A percentile compares a stretch with the other conserved stretches of the same genome.
Evolutionary conservation across 2,113 vertebrate genomes (phyloP).

Genomic region (Himantopus leucocephalus): DNA sequence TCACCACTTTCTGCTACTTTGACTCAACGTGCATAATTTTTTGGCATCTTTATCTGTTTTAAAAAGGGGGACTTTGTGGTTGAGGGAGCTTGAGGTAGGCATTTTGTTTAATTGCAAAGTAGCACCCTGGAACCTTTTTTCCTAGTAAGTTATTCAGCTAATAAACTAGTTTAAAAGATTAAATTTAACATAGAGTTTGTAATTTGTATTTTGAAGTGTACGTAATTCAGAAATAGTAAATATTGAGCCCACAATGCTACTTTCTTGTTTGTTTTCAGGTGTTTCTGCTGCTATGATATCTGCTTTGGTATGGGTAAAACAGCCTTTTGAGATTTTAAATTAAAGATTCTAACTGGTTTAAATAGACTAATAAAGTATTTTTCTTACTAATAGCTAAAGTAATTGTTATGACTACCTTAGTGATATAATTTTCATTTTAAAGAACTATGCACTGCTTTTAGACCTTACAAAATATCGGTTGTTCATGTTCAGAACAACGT

Average conservation of each 20-base stretch:
- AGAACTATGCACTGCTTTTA: conserved; percentile 2
- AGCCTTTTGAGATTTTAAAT: background rate
- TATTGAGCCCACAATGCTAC: background rate
- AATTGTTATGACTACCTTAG: conserved; percentile 18
- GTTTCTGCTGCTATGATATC: background rate
- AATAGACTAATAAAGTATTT: background rate
- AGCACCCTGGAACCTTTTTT: background rate
- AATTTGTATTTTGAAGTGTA: background rate
- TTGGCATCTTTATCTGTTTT: background rate
- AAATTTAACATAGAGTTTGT: background rate
- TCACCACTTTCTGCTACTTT: background rate
- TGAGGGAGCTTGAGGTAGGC: background rate
- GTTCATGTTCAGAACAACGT: conserved; percentile 27
- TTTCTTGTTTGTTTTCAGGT: background rate
- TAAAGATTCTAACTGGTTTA: background rate
- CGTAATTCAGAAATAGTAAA: background rate
- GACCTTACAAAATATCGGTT: conserved; percentile 28
- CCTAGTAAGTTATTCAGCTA: background rate
- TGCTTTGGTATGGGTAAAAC: background rate
- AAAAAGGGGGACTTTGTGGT: background rate
- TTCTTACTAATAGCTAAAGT: conserved; percentile 23
- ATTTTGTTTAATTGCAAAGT: background rate
- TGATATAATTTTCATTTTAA: conserved; percentile 36
- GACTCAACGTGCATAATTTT: rapidly evolving
- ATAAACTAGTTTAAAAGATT: background rate